A percentile compares a stretch with the other conserved stretches of the same genome.
These are phyloP conservation scores for Vanessa atalanta DNA, from an alignment of 1,140 invertebrate genomes.

Conservation along the genomic window DNA sequence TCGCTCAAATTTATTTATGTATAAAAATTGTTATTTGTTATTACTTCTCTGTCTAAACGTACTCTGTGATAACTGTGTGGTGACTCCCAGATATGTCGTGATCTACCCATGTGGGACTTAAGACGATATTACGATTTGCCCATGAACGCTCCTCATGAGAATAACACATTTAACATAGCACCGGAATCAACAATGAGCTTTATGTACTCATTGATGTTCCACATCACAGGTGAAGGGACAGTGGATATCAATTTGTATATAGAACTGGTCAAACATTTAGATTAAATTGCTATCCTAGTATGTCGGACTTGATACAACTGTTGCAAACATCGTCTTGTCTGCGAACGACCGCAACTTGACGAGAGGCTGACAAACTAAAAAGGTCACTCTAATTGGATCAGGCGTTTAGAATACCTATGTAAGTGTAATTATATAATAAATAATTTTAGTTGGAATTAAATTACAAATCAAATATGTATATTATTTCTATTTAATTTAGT, in stretches of 20 bases:
- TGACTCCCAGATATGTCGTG: slow-evolving; percentile 8
- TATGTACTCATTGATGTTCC: slow-evolving; percentile 41
- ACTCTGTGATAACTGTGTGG: slow-evolving; percentile 32
- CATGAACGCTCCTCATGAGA: slow-evolving; percentile 28
- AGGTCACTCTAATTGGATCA: too few relatives aligned
- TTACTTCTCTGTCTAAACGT: slow-evolving; percentile 24
- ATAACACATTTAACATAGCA: slow-evolving; percentile 34
- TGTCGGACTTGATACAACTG: slow-evolving; percentile 22
- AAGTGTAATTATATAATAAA: too few relatives aligned
- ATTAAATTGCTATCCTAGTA: slow-evolving; percentile 40
- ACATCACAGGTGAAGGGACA: slow-evolving; percentile 37
- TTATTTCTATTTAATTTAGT: too few relatives aligned
- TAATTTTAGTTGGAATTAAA: too few relatives aligned
- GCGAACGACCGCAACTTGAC: not conserved
- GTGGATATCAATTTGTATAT: slow-evolving; percentile 44
- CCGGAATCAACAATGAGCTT: slow-evolving; percentile 39
- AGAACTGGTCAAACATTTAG: slow-evolving; percentile 27
- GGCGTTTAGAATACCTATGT: too few relatives aligned
- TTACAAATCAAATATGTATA: too few relatives aligned
- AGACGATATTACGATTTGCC: slow-evolving; percentile 28
- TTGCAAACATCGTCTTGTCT: not conserved
- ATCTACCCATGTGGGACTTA: slow-evolving; percentile 1
- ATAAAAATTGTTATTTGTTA: slow-evolving; percentile 20
- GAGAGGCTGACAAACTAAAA: not conserved
- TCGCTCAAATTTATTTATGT: not conserved